Percentiles rank a stretch among this genome's conserved stretches.
phyloP scores from a whole-genome alignment of 2,888 invertebrate species.

The Byasa hedistus region DNA sequence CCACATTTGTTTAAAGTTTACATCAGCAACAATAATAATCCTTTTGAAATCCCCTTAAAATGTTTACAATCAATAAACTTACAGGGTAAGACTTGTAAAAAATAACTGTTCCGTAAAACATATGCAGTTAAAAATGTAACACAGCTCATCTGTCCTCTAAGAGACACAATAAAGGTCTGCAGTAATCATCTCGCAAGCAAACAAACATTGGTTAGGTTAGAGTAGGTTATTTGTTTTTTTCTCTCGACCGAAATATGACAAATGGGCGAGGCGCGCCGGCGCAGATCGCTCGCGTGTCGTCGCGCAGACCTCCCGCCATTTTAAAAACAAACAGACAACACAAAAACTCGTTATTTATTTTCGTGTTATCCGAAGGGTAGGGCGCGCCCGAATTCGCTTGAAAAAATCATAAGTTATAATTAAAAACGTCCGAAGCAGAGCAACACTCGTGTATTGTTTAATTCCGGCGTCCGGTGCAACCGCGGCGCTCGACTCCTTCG shows the following conservation, averaged over 20 bases:
- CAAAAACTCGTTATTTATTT: conserved; percentile 79
- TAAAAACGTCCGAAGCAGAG: conserved; percentile 65
- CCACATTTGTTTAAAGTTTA: not conserved
- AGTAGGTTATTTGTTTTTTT: conserved; percentile 75
- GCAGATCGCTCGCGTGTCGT: conserved; percentile 76
- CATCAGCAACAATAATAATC: not conserved
- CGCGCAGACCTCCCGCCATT: conserved; percentile 80
- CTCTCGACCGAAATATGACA: conserved; percentile 76
- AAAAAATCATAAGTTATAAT: conserved; percentile 78
- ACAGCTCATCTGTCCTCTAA: conserved; percentile 63
- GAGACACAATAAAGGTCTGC: conserved; percentile 70
- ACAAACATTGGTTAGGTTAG: conserved; percentile 73
- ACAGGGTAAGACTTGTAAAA: conserved; percentile 25
- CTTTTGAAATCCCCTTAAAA: not conserved
- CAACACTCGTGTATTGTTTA: conserved; percentile 35
- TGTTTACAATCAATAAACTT: not conserved
- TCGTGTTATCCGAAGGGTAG: conserved; percentile 73
- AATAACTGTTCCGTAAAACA: conserved; percentile 41
- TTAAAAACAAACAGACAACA: conserved; percentile 78
- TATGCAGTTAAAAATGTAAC: conserved; percentile 46
- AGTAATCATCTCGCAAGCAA: conserved; percentile 74
- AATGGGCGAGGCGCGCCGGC: conserved; percentile 68
- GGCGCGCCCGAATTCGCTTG: conserved; percentile 75
- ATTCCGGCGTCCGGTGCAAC: conserved; percentile 22
- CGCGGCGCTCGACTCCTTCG: conserved; percentile 41